Evolutionary conservation across 1,140 invertebrate species (phyloP), one percentile per base, ranked within the genome.

Genomic region (Triops longicaudatus): DNA sequence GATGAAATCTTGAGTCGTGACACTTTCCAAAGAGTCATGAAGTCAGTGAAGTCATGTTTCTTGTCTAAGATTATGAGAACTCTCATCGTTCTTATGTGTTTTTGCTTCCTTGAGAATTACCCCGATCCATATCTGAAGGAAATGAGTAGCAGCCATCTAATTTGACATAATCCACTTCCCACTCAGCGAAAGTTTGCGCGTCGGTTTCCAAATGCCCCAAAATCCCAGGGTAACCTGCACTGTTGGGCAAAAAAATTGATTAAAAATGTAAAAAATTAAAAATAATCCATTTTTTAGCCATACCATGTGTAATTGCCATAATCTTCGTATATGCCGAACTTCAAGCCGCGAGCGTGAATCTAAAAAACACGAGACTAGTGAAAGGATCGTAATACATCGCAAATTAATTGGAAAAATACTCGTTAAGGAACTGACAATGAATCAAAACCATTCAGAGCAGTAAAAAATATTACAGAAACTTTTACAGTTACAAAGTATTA

Each of bases 261-360:
- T 31, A 74, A 7, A 14, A 6, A 31, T 37, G 14, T 2, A 28
- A 26, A 41, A 14, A 10, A 22, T n/a, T 10, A 12, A 26, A n/a
- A 27, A 17, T 27, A 42, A 37, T 42, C 26, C 26, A 44, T 26
- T 27, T 28, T 81, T 85, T 81, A 22, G 22, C 43, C 74, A 42
- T 42, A 72, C 42, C 97, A 99, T 0, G 97, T 99, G 82, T 92
- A 92, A 80, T 92, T 96, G 2, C 97, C 97, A 85, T 92, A 98
- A 83, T 98, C 96, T 84, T 97, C 95, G 83, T 99, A 99, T 78
- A 98, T 97, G 26, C 97, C 97, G 82, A 99, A 95, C 84, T 98
- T 98, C 1, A 99, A 85, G 72, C 94, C 95, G 86, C 92, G 93
- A 9, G 90, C 89, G 86, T 99, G 97, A 80, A 98, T 88, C 96